Conservation (phyloP, 2,888 invertebrate genomes). For the Aphodius granarius region DNA sequence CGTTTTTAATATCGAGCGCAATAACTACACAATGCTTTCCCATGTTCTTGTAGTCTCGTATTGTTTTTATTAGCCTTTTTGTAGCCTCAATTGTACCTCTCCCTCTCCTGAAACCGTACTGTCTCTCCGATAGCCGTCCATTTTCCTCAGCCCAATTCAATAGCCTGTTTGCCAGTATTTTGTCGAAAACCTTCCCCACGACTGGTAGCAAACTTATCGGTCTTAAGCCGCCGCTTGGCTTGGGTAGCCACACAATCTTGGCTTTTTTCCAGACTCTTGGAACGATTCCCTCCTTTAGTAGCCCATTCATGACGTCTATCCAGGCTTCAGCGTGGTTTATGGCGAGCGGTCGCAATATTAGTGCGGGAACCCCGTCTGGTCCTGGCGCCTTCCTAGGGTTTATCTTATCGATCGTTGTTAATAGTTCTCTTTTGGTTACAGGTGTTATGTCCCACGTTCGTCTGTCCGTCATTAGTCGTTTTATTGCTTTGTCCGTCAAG, state of each 20-base stretch:
- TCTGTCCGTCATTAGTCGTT: neutral
- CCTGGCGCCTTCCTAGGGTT: constrained; percentile 12
- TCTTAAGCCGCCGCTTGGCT: constrained; percentile 2
- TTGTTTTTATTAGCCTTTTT: neutral
- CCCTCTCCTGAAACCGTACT: neutral
- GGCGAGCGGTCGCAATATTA: neutral
- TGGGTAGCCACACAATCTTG: neutral
- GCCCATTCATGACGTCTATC: neutral
- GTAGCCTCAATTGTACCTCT: neutral
- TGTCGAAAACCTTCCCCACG: constrained; percentile 6
- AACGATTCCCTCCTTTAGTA: neutral
- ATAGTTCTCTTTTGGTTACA: neutral
- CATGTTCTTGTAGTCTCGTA: neutral
- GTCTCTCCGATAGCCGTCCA: neutral
- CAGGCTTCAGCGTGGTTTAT: neutral
- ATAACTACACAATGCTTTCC: neutral
- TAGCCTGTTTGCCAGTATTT: neutral
- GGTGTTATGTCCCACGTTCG: neutral
- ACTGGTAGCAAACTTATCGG: constrained; percentile 1
- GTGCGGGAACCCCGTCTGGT: constrained; percentile 15
- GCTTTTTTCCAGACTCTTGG: neutral
- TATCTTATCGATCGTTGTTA: neutral
- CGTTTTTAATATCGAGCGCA: constrained; percentile 32
- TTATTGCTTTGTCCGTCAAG: too few relatives aligned
- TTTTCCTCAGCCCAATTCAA: neutral